phyloP scores from a whole-genome alignment of 2,797 vertebrate genomes.

The Sarcophilus harrisii region DNA sequence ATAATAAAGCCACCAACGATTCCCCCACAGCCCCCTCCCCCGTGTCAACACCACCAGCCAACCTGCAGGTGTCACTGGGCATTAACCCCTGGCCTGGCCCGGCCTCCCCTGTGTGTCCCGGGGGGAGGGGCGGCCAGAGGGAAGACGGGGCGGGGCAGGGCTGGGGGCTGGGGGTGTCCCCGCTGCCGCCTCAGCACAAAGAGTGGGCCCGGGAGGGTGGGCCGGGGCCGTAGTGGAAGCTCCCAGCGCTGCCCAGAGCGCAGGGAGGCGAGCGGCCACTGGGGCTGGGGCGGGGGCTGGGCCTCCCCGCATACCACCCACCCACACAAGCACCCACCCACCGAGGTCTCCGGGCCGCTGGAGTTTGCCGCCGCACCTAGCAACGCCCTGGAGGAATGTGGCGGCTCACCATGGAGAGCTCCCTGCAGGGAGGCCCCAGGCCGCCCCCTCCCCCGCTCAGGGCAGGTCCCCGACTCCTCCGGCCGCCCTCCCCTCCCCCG shows the following conservation, averaged over 20 bases:
- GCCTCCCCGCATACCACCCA: slow-evolving; percentile 59
- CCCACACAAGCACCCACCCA: slow-evolving; percentile 5
- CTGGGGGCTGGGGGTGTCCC: slow-evolving; percentile 58
- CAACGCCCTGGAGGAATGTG: slow-evolving; percentile 73
- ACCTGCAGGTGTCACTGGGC: slow-evolving; percentile 88
- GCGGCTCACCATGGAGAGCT: slow-evolving; percentile 73
- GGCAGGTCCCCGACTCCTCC: background rate
- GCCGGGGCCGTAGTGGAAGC: slow-evolving; percentile 66
- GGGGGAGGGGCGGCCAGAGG: slow-evolving; percentile 67
- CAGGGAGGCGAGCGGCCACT: slow-evolving; percentile 56
- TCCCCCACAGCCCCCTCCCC: slow-evolving; percentile 76
- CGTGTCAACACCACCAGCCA: slow-evolving; percentile 84
- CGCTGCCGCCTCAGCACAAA: slow-evolving; percentile 80
- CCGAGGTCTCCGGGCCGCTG: background rate
- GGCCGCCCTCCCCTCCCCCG: background rate
- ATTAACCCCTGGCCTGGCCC: slow-evolving; percentile 84
- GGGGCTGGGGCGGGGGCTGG: slow-evolving; percentile 57
- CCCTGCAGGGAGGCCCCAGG: slow-evolving; percentile 30
- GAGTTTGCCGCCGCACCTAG: slow-evolving; percentile 75
- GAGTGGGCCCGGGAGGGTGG: slow-evolving; percentile 78
- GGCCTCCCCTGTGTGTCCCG: slow-evolving; percentile 47
- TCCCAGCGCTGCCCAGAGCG: slow-evolving; percentile 71
- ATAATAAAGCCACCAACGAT: slow-evolving; percentile 90
- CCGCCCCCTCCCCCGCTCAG: background rate
- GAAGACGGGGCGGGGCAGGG: slow-evolving; percentile 19